These are phyloP conservation scores for Oceanites oceanicus DNA, from an alignment of 2,113 vertebrate species.

Conservation along the genomic window DNA sequence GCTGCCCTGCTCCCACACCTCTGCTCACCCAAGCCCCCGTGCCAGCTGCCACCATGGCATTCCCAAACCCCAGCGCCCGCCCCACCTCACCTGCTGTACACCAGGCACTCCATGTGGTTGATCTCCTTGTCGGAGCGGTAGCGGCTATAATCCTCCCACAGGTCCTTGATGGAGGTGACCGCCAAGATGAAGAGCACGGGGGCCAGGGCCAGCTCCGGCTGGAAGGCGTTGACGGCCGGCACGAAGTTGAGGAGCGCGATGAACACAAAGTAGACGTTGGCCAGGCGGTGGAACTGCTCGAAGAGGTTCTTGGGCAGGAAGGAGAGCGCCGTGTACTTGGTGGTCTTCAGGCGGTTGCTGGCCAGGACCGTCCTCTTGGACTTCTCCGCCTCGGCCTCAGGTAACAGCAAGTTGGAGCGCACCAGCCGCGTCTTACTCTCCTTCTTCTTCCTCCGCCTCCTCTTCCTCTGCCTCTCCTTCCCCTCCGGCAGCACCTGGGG, in stretches of 20 bases:
- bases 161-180: constrained; percentile 93
- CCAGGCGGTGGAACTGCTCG: constrained; percentile 94
- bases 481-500: constrained; percentile 72
- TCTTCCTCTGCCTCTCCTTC: constrained; percentile 69
- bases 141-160: constrained; percentile 97
- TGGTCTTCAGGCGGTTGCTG: constrained; percentile 92
- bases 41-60: neutral
- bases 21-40: rapidly evolving
- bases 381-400: constrained; percentile 41
- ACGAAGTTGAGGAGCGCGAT: constrained; percentile 94
- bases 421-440: constrained; percentile 80
- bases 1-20: neutral
- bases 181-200: constrained; percentile 95
- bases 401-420: constrained; percentile 78
- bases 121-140: constrained; percentile 92
- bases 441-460: constrained; percentile 79
- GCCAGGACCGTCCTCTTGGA: constrained; percentile 62
- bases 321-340: constrained; percentile 93
- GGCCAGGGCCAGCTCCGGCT: constrained; percentile 90
- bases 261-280: constrained; percentile 97
- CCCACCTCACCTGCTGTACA: constrained; percentile 86
- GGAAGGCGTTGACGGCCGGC: constrained; percentile 92
- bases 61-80: neutral
- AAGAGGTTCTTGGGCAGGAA: constrained; percentile 98
- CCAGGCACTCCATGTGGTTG: constrained; percentile 95